Base-by-base conservation (phyloP, 1,140 invertebrate genomes). In the Aphidius gifuensis region DNA sequence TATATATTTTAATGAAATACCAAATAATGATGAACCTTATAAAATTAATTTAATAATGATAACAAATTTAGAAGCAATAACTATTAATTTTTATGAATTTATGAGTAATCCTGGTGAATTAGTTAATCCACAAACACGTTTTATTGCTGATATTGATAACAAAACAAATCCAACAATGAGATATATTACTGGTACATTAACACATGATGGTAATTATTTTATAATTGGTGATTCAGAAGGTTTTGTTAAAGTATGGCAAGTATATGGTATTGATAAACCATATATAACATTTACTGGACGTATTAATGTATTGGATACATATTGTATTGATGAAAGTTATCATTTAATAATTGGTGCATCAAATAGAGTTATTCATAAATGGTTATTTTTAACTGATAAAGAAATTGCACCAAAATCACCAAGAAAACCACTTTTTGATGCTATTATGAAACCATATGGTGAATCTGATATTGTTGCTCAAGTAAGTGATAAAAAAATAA, bases 311-410 rank as follows among this genome's bases (percentile, higher is more conserved):
- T 61, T 81, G 42, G 77, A 80, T 66, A 78, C 75, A 16, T 79
- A 77, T 61, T 76, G 69, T 66, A 58, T 75, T 45, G 40, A 62
- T 11, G 54, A 75, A 9, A 68, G 79, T 66, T 71, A 61, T 60
- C 78, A 81, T 59, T 66, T 77, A 67, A 77, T 78, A 62, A 40
- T 77, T 46, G 78, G 77, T 5, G 73, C 69, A 56, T 71, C 72
- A 43, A 74, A 76, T 9, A 68, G 58, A 11, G 66, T 73, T 16
- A 70, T 79, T 64, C 70, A 80, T 47, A 73, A 66, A 44, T 80
- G 76, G 75, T 72, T 71, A 64, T 60, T 81, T 5, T 66, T 71
- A 7, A 42, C 63, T 8, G 71, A 73, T 32, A 32, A 32, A 32
- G 23, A 32, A 62, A 69, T 69, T 65, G 65, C 69, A 53, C 57